These are phyloP conservation scores for Cervus canadensis DNA, from an alignment of 2,113 vertebrate species.

Conservation along the genomic window DNA sequence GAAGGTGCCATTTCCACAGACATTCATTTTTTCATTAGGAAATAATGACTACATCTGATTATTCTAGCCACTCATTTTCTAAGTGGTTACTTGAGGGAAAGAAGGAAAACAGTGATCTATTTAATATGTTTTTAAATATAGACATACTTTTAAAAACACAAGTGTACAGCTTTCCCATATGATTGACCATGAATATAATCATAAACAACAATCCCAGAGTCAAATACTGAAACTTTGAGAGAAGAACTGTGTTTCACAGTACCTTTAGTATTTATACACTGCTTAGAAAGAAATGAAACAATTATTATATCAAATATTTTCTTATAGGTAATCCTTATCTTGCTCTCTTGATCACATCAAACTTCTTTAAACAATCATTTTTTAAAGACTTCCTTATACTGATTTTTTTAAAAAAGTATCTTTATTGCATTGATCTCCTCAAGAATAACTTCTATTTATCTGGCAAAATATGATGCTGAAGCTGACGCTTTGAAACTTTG, in stretches of 20 bases:
- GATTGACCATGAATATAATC: background rate
- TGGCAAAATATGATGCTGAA: background rate
- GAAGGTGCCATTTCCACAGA: background rate
- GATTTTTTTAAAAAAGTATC: background rate
- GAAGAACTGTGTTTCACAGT: background rate
- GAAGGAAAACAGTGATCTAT: background rate
- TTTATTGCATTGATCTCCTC: background rate
- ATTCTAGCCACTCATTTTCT: background rate
- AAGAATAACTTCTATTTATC: background rate
- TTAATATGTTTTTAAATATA: background rate
- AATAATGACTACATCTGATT: background rate
- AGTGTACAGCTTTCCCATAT: background rate
- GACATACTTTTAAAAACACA: background rate
- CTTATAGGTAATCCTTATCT: background rate
- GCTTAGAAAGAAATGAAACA: background rate
- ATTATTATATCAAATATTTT: background rate
- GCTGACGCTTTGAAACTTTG: background rate
- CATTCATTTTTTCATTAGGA: background rate
- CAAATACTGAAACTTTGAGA: background rate
- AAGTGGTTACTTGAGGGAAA: background rate
- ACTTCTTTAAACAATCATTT: background rate
- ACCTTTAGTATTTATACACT: background rate
- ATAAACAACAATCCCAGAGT: background rate
- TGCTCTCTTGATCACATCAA: background rate
- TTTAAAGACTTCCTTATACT: background rate